phyloP scores from a whole-genome alignment of 1,140 invertebrate genomes.

The Drepana arcuata region DNA sequence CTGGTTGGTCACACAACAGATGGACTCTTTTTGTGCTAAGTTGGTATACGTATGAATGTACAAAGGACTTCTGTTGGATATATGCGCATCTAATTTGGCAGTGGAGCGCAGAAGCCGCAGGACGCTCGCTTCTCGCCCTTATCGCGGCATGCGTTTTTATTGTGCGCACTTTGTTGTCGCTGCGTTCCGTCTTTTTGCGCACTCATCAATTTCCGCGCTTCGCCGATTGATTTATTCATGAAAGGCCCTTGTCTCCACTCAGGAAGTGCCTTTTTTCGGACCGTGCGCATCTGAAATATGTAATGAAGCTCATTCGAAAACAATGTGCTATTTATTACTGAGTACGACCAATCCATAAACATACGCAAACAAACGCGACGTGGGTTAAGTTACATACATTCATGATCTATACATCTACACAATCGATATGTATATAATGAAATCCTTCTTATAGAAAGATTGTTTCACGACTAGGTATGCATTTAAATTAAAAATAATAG shows the following conservation, averaged over 20 bases:
- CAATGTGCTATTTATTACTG: constrained; percentile 63
- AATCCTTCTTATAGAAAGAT: no score
- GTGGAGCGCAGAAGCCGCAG: constrained; percentile 29
- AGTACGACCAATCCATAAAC: constrained; percentile 21
- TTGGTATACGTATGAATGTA: constrained; percentile 25
- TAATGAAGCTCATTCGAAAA: constrained; percentile 68
- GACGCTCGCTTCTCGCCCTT: constrained; percentile 36
- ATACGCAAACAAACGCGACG: no score
- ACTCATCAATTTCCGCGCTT: constrained; percentile 69
- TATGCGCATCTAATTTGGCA: constrained; percentile 68
- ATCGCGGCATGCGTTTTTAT: constrained; percentile 58
- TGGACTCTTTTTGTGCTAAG: constrained; percentile 12
- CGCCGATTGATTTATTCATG: constrained; percentile 68
- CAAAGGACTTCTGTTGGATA: constrained; percentile 33
- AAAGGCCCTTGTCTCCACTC: constrained; percentile 56
- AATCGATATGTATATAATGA: no score
- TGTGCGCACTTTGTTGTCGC: constrained; percentile 61
- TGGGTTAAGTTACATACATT: no score
- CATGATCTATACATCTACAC: no score
- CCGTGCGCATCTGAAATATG: constrained; percentile 59
- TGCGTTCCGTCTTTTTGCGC: constrained; percentile 58
- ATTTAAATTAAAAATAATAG: no score
- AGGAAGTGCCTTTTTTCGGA: constrained; percentile 65
- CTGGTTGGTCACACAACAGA: no score
- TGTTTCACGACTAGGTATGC: no score